Conservation (phyloP, 2,113 vertebrate species). For the Dromaius novaehollandiae region DNA sequence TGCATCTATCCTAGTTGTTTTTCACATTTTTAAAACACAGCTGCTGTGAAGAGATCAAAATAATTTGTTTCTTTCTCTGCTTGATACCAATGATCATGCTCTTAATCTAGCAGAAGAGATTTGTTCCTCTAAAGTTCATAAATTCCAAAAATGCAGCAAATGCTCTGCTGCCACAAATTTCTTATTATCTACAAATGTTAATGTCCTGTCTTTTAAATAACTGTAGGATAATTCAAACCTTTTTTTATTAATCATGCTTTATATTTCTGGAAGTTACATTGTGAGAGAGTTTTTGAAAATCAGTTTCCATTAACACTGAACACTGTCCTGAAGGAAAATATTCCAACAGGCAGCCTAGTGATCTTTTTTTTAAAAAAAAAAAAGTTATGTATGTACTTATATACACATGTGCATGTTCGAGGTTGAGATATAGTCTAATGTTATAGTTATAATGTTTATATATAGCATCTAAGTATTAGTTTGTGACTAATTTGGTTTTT, state of each 20-base stretch:
- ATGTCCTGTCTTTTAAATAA: background rate
- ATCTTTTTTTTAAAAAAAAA: background rate
- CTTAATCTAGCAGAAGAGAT: background rate
- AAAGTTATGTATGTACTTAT: rapidly evolving
- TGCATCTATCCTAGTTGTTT: background rate
- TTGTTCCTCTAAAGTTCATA: background rate
- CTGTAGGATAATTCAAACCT: background rate
- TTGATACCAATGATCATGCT: background rate
- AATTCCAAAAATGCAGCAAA: background rate
- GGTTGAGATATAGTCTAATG: background rate
- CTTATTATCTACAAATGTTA: background rate
- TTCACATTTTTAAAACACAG: background rate
- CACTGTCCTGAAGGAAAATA: background rate
- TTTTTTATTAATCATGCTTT: background rate
- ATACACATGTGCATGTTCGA: background rate
- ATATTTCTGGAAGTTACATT: background rate
- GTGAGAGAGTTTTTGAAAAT: background rate
- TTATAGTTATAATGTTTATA: background rate
- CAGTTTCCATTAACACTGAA: background rate
- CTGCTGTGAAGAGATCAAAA: background rate
- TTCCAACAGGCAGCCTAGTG: background rate
- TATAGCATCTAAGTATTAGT: background rate
- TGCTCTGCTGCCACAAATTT: background rate
- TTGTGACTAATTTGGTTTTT: background rate
- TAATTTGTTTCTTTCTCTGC: background rate